Evolutionary conservation across 2,113 vertebrate genomes (phyloP), one percentile per base, ranked within the genome.

Genomic region (Tichodroma muraria): DNA sequence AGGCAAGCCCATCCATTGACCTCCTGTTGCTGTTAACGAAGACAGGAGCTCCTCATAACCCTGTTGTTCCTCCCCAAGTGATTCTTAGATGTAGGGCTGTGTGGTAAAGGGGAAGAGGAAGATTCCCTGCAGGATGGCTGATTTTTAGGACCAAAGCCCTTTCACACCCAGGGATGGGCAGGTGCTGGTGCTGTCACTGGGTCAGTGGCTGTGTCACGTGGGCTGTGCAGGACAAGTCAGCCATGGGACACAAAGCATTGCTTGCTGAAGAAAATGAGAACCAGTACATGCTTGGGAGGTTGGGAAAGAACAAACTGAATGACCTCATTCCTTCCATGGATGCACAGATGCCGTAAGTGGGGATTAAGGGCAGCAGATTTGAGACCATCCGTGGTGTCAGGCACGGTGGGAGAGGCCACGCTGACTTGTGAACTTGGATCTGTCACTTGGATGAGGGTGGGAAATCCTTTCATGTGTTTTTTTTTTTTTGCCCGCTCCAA

Each of bases 311-410:
- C 1, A 1, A 86, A 15, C 38, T 9, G n/a, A 57, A 66, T 53
- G 73, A 89, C 44, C 17, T 81, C 52, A 47, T 40, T 82, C 57
- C 81, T 81, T 31, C 47, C 18, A 1, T 8, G 42, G 86, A 56
- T 52, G 59, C 49, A 37, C 38, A 68, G 76, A n/a, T 78, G 59
- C 40, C 10, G 0, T 15, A 20, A 65, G 38, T 15, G 25, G 12
- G 71, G 87, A 59, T 76, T 24, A 44, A 70, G 37, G 71, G 85
- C 79, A 90, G 45, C 75, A 93, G 88, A 72, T 91, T 72, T 88
- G 66, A 89, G 71, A 45, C 54, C 66, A 28, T 91, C 45, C 25
- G 0, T 59, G 69, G 47, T 84, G 84, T 45, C 52, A 20, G 63
- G 76, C 33, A 1, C 2, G 19, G 31, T 45, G 64, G 63, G 66